Conservation (phyloP, 64 coral and sea anemone species). For the Stichodactyla helianthus region DNA sequence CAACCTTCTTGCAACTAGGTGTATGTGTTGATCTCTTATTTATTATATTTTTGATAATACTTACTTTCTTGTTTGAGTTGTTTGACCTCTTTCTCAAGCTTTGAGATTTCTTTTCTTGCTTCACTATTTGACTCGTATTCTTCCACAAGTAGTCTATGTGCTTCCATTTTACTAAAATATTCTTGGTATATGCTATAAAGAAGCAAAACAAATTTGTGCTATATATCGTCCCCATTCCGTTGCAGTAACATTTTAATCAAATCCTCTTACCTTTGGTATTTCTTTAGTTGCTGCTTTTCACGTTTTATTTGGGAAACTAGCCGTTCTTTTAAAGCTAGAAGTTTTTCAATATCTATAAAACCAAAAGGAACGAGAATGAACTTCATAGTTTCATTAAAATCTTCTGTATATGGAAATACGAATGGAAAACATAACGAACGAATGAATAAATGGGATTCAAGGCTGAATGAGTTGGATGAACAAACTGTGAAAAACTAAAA, state of each 20-base stretch:
- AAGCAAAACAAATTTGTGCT: neutral
- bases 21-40: too few relatives aligned
- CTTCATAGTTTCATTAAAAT: too few relatives aligned
- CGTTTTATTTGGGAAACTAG: conserved; percentile 7
- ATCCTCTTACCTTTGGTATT: neutral
- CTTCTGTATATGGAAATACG: too few relatives aligned
- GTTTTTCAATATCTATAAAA: conserved; percentile 1
- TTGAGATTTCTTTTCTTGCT: conserved; percentile 29
- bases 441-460: too few relatives aligned
- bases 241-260: neutral
- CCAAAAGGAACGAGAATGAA: neutral
- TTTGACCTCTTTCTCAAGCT: conserved; percentile 31
- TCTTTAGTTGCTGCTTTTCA: neutral
- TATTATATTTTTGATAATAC: neutral
- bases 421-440: too few relatives aligned
- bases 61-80: conserved; percentile 51
- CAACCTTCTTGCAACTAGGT: too few relatives aligned
- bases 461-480: too few relatives aligned
- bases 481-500: too few relatives aligned
- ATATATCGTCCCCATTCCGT: neutral
- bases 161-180: conserved; percentile 48
- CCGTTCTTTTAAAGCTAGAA: neutral
- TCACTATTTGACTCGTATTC: conserved; percentile 30
- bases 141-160: conserved; percentile 33
- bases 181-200: conserved; percentile 41